Conservation (phyloP, 2,888 invertebrate species). For the Steinernema hermaphroditum region DNA sequence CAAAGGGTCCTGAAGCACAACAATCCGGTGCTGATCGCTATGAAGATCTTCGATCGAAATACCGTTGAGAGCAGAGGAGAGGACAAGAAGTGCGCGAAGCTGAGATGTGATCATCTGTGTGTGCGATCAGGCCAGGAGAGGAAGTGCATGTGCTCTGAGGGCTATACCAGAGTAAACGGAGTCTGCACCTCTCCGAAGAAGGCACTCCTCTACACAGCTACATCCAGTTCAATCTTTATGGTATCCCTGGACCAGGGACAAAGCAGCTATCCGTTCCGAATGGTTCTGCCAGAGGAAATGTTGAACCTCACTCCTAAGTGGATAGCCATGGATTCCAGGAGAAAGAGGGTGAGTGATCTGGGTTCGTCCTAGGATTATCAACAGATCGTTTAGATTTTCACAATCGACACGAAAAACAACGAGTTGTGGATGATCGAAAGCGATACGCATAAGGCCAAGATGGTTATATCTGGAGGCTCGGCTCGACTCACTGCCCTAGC, state of each 20-base stretch:
- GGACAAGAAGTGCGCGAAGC: slow-evolving; percentile 19
- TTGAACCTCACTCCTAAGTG: background rate
- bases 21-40: slow-evolving; percentile 32
- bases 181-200: slow-evolving; percentile 15
- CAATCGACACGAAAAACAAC: slow-evolving; percentile 41
- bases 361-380: background rate
- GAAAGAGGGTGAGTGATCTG: background rate
- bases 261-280: background rate
- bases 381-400: background rate
- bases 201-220: background rate
- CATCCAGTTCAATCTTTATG: background rate
- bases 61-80: slow-evolving; percentile 20
- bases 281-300: background rate
- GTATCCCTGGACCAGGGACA: background rate
- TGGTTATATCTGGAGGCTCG: slow-evolving; percentile 71
- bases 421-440: slow-evolving; percentile 73
- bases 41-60: slow-evolving; percentile 38
- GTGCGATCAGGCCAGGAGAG: slow-evolving; percentile 30
- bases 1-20: slow-evolving; percentile 35
- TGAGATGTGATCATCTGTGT: slow-evolving; percentile 39
- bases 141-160: slow-evolving; percentile 40
- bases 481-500: slow-evolving; percentile 41
- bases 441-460: slow-evolving; percentile 74
- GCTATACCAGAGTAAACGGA: slow-evolving; percentile 30
- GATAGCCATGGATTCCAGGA: background rate